Evolutionary conservation across 2,797 vertebrate species (phyloP).

Genomic region (Myotis daubentonii): DNA sequence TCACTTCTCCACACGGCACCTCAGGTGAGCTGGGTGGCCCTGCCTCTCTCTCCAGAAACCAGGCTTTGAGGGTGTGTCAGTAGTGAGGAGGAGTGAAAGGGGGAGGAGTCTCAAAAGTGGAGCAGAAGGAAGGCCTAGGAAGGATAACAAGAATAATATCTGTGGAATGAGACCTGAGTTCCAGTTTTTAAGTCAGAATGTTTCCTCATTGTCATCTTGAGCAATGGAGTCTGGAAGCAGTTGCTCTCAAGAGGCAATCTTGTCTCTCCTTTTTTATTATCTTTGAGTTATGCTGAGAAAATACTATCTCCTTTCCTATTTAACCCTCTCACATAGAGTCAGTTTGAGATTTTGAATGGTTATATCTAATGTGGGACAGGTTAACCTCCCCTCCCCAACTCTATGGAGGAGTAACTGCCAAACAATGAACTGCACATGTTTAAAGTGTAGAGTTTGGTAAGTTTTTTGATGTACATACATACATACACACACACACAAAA

Average conservation of each 20-base stretch:
- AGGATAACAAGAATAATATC: not conserved
- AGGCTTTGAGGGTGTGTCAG: not conserved
- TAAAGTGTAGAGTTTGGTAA: not conserved
- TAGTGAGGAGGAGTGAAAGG: not conserved
- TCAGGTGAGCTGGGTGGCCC: conserved; percentile 65
- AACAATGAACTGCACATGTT: not conserved
- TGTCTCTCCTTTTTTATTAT: not conserved
- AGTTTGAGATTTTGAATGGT: not conserved
- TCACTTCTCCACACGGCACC: conserved; percentile 32
- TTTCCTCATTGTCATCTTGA: not conserved
- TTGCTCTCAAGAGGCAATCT: not conserved
- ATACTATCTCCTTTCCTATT: not conserved
- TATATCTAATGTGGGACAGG: not conserved
- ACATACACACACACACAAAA: no score
- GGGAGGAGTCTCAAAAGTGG: not conserved
- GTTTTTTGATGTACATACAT: not conserved
- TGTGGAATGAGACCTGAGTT: not conserved
- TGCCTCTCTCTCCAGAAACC: not conserved
- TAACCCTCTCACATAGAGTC: not conserved
- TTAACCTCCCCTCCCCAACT: not conserved
- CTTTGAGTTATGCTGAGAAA: not conserved
- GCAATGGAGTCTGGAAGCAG: not conserved
- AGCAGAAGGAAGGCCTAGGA: not conserved
- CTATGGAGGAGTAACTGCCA: not conserved
- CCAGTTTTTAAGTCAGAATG: not conserved